phyloP scores from a whole-genome alignment of 2,113 vertebrate genomes.

The Eulemur rufifrons region DNA sequence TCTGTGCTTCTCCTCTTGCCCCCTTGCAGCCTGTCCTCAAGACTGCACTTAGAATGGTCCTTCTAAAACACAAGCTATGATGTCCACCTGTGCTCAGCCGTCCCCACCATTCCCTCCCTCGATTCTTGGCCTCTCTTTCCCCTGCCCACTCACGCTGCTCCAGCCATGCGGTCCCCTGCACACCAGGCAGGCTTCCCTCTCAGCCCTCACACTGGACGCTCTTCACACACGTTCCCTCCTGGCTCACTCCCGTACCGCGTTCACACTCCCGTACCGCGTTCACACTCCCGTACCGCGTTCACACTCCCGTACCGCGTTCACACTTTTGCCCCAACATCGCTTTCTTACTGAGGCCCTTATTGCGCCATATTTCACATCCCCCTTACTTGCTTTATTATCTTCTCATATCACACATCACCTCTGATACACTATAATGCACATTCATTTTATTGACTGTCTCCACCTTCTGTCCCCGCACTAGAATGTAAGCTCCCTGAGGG shows the following conservation, averaged over 20 bases:
- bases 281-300: background rate
- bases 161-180: background rate
- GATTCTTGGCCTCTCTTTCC: background rate
- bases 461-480: background rate
- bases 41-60: background rate
- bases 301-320: background rate
- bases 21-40: background rate
- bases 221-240: background rate
- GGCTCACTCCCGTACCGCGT: background rate
- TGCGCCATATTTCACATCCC: background rate
- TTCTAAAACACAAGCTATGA: background rate
- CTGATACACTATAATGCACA: background rate
- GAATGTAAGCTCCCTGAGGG: background rate
- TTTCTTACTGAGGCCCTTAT: background rate
- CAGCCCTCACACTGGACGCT: background rate
- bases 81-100: background rate
- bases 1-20: background rate
- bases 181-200: background rate
- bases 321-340: background rate
- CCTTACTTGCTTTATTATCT: background rate
- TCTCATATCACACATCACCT: background rate
- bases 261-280: too few relatives aligned
- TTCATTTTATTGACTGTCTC: background rate
- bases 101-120: background rate
- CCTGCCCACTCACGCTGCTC: accelerated